Evolutionary conservation across 1,140 invertebrate genomes (phyloP).

Genomic region (Triops cancriformis): DNA sequence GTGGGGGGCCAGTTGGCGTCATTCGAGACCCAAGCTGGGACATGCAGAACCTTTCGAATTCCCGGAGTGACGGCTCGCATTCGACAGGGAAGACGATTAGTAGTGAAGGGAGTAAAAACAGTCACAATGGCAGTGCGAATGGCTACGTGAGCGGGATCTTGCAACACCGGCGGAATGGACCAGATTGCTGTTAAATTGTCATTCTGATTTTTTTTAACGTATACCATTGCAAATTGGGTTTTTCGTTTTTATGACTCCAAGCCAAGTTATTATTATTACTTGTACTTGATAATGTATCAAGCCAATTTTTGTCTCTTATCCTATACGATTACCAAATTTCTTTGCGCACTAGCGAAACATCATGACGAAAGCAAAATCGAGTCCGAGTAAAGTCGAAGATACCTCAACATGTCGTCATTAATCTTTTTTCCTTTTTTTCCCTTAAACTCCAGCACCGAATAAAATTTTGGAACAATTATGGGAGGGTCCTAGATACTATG

Average conservation of each 20-base stretch:
- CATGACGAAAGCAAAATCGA: neutral
- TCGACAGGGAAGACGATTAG: constrained; percentile 33
- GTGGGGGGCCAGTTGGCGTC: constrained; percentile 30
- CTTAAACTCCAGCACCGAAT: neutral
- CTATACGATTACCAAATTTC: neutral
- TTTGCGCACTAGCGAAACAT: neutral
- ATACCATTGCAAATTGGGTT: neutral
- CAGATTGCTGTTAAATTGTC: neutral
- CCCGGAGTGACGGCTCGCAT: constrained; percentile 34
- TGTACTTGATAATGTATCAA: neutral
- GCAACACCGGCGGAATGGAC: constrained; percentile 38
- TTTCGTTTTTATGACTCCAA: neutral
- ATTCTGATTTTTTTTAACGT: neutral
- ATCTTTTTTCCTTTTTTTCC: too few species aligned
- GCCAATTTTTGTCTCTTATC: neutral
- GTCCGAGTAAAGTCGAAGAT: neutral
- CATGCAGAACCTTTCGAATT: constrained; percentile 30
- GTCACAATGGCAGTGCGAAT: constrained; percentile 42
- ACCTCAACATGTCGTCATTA: neutral
- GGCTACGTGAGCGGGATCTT: constrained; percentile 37
- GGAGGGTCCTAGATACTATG: neutral
- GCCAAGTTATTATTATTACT: neutral
- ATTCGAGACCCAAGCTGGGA: constrained; percentile 28
- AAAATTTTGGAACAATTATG: neutral
- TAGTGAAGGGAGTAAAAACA: constrained; percentile 41